These are phyloP conservation scores for Idaea aversata DNA, from an alignment of 2,888 invertebrate species.

Conservation along the genomic window DNA sequence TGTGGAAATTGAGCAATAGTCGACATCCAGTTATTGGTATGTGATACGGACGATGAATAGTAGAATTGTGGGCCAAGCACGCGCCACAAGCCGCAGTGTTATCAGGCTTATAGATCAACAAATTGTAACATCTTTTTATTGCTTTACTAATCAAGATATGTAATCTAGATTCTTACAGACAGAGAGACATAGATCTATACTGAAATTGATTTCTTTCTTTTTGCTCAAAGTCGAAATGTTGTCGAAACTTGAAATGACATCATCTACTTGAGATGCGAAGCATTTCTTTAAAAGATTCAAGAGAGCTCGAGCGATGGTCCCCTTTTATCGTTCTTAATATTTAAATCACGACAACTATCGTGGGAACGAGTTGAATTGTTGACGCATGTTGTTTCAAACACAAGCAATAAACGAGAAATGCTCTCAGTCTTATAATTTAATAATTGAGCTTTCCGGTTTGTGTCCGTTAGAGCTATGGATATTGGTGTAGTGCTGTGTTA, in stretches of 20 bases:
- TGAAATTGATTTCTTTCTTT: not conserved
- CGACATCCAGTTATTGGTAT: conserved; percentile 1
- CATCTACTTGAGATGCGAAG: not conserved
- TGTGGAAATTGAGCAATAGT: conserved; percentile 37
- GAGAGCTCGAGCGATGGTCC: not conserved
- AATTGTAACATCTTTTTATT: not conserved
- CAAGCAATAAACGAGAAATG: not conserved
- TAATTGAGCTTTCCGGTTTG: not conserved
- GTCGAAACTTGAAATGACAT: not conserved
- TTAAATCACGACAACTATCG: conserved; percentile 2
- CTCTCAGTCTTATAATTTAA: not conserved
- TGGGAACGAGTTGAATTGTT: not conserved
- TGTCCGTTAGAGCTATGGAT: not conserved
- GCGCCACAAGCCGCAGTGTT: not conserved
- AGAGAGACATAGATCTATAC: not conserved
- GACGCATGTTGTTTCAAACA: not conserved
- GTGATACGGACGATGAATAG: not conserved
- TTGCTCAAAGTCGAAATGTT: not conserved
- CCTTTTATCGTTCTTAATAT: conserved; percentile 2
- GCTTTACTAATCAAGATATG: not conserved
- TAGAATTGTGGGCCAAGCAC: conserved; percentile 1
- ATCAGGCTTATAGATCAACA: not conserved
- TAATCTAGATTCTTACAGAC: not conserved
- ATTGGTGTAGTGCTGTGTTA: not conserved
- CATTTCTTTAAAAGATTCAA: not conserved